Evolutionary conservation across 1,140 invertebrate species (phyloP), one percentile per base, ranked within the genome.

Genomic region (Heliothis virescens): DNA sequence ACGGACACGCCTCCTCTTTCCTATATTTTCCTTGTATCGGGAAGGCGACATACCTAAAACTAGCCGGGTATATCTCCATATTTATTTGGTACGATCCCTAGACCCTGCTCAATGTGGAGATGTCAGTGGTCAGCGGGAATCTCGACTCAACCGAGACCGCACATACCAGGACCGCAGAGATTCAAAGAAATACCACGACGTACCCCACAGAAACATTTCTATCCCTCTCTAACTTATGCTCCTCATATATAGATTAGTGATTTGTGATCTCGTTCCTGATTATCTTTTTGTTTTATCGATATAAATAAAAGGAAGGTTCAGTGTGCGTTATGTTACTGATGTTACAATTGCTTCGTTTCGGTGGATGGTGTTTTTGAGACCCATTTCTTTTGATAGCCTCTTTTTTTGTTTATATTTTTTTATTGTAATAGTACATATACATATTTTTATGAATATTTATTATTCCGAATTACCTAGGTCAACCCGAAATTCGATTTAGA

Each of bases 71-170:
- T 71, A 63, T 74, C 26, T 65, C 57, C 67, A 48, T 63, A 76
- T 67, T 74, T 74, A 84, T 84, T 87, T 75, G 74, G 41, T 71
- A 57, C 50, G 47, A 29, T 59, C 74, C 52, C 72, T 53, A 57
- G 84, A 81, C 67, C 83, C 80, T 79, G 81, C 87, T 88, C 85
- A 87, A 83, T 86, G 86, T 79, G 50, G 80, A 79, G 16, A 57
- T 82, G 83, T 85, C 85, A 67, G 71, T 88, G 87, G 87, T 88
- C 88, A 89, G 84, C 86, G 76, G 82, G 86, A 90, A 90, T 90
- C 89, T 88, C 86, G 76, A 85, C 50, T 62, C 47, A 50, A 63
- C 82, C 59, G 18, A 75, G 84, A 85, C 89, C 89, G 88, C 89
- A 88, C 87, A 88, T 89, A 85, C 86, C 87, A 84, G 67, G 79